These are phyloP conservation scores for Pteropus alecto DNA, from an alignment of 2,113 vertebrate species.

Conservation along the genomic window DNA sequence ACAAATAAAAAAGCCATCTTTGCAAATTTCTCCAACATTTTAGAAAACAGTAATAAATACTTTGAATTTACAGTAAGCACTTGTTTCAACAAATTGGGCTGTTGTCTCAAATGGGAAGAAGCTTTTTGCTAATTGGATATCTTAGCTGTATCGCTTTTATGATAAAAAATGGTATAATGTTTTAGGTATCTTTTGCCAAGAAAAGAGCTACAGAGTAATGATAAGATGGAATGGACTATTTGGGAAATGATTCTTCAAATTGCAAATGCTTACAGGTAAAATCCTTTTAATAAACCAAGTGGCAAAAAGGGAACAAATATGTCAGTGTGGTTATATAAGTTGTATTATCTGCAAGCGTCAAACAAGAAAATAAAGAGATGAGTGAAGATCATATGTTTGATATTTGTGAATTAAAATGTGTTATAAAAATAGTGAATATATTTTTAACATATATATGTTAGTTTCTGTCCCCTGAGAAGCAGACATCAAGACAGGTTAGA, in stretches of 20 bases:
- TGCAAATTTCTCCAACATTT: constrained; percentile 20
- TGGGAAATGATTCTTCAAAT: not conserved
- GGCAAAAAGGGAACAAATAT: not conserved
- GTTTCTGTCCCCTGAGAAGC: not conserved
- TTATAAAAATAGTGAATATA: not conserved
- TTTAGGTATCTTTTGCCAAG: constrained; percentile 50
- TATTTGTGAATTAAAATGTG: not conserved
- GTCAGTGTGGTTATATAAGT: not conserved
- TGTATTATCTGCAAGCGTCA: not conserved
- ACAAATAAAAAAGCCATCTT: constrained; percentile 46
- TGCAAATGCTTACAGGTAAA: not conserved
- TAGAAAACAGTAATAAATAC: constrained; percentile 14
- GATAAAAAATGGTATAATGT: constrained; percentile 39
- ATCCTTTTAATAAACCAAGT: constrained; percentile 24
- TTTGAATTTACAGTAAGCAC: constrained; percentile 52
- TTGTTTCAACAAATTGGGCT: constrained; percentile 30
- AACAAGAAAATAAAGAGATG: constrained; percentile 11
- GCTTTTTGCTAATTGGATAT: constrained; percentile 45
- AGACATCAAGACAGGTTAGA: not conserved
- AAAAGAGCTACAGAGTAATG: not conserved
- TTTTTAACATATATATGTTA: not conserved
- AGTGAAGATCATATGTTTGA: not conserved
- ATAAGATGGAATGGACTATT: not conserved
- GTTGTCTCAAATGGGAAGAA: constrained; percentile 39
- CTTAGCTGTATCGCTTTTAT: constrained; percentile 52